Conservation (phyloP, 2,797 vertebrate genomes). For the Pygocentrus nattereri region DNA sequence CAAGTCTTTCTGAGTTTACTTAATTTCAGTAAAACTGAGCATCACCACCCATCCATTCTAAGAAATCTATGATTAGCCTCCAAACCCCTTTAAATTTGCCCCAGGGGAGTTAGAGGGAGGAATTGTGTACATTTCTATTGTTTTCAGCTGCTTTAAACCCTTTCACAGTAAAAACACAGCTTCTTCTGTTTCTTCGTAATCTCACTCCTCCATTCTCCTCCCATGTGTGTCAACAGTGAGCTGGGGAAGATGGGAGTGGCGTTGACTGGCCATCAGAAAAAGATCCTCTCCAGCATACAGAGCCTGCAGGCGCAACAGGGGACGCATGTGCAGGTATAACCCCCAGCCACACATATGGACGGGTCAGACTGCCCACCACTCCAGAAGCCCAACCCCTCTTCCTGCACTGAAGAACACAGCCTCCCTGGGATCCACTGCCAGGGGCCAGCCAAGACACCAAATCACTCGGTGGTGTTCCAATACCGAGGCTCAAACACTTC, state of each 20-base stretch:
- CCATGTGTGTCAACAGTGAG: slow-evolving; percentile 78
- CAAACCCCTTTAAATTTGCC: too few species aligned
- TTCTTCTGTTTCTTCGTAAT: slow-evolving; percentile 20
- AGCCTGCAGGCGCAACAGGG: slow-evolving; percentile 56
- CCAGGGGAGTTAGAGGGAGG: too few species aligned
- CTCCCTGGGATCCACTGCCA: slow-evolving; percentile 32
- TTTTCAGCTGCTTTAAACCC: not conserved
- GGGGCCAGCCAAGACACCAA: slow-evolving; percentile 14
- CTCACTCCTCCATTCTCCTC: slow-evolving; percentile 14
- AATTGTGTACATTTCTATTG: too few species aligned
- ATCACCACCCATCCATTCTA: too few species aligned
- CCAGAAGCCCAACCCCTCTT: slow-evolving; percentile 36
- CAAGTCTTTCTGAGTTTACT: too few species aligned
- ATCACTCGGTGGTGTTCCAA: not conserved
- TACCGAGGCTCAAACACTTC: not conserved
- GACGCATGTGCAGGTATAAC: slow-evolving; percentile 61
- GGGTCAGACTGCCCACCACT: slow-evolving; percentile 41
- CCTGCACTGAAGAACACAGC: slow-evolving; percentile 49
- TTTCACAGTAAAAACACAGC: not conserved
- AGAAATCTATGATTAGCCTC: too few species aligned
- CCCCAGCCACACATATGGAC: slow-evolving; percentile 15
- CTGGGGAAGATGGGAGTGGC: slow-evolving; percentile 95
- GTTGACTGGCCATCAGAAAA: slow-evolving; percentile 98
- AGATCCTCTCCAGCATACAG: slow-evolving; percentile 95
- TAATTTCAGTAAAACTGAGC: too few species aligned